Percentiles rank a stretch among this genome's conserved stretches.
Evolutionary conservation across 2,888 invertebrate species (phyloP).

Genomic region (Danaus chrysippus): DNA sequence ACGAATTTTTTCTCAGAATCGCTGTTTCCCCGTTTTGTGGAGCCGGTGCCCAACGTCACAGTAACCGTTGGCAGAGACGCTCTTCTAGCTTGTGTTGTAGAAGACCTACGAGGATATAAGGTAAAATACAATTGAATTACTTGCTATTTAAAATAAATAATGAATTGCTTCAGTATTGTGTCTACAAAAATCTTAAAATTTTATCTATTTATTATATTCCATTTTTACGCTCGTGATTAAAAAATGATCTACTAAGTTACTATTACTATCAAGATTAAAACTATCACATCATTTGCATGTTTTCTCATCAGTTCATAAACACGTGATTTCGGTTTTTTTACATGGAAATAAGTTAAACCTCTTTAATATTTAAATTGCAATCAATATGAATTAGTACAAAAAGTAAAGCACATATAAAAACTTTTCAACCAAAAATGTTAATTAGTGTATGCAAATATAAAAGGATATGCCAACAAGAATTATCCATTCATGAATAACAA

Average conservation of each 20-base stretch:
- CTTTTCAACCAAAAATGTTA: not conserved
- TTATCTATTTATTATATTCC: no score
- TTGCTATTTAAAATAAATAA: no score
- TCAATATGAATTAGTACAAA: not conserved
- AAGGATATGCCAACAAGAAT: constrained; percentile 33
- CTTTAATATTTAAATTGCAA: constrained; percentile 3
- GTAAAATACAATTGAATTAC: constrained; percentile 61
- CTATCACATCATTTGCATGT: not conserved
- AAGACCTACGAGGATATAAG: constrained; percentile 92
- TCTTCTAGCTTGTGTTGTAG: constrained; percentile 91
- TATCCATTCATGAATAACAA: constrained; percentile 48
- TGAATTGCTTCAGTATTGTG: no score
- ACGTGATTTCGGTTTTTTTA: not conserved
- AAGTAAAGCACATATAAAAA: constrained; percentile 1
- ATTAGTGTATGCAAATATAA: not conserved
- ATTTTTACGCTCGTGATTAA: no score
- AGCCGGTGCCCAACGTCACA: constrained; percentile 93
- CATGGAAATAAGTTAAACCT: not conserved
- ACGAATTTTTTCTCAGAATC: constrained; percentile 60
- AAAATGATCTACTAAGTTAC: no score
- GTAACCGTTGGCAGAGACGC: constrained; percentile 93
- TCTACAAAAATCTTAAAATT: no score
- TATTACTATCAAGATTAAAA: no score
- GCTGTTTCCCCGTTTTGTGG: constrained; percentile 88
- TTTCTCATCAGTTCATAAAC: not conserved